phyloP scores from a whole-genome alignment of 2,113 vertebrate species.

The Catharus minimus region DNA sequence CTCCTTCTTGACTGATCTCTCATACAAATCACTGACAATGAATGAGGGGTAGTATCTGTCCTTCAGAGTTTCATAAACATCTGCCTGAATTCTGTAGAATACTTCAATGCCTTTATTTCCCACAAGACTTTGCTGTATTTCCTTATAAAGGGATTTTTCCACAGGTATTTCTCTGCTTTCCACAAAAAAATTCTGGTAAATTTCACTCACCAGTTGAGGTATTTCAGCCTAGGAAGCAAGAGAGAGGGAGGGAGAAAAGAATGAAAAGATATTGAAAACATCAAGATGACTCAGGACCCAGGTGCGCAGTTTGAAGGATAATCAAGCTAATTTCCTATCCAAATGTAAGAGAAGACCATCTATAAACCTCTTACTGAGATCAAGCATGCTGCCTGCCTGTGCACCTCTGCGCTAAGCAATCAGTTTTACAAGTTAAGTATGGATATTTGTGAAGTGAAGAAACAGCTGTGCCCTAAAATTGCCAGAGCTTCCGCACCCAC shows the following conservation, averaged over 20 bases:
- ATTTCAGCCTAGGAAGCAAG: constrained; percentile 87
- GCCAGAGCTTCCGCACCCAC: neutral
- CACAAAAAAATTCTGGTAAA: constrained; percentile 98
- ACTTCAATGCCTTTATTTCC: constrained; percentile 96
- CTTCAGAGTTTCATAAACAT: constrained; percentile 89
- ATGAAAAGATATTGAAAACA: neutral
- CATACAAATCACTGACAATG: constrained; percentile 93
- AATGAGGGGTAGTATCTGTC: constrained; percentile 97
- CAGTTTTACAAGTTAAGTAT: neutral
- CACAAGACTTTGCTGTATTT: constrained; percentile 96
- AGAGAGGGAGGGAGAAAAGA: neutral
- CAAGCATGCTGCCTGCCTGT: neutral
- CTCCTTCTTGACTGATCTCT: constrained; percentile 84
- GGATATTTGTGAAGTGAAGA: neutral
- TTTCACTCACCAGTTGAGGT: constrained; percentile 94
- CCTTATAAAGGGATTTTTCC: constrained; percentile 94
- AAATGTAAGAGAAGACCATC: neutral
- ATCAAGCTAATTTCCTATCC: neutral
- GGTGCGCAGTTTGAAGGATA: neutral
- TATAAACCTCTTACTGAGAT: neutral
- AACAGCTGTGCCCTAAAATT: neutral
- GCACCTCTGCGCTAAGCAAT: neutral
- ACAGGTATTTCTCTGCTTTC: constrained; percentile 94
- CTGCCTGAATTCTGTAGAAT: constrained; percentile 89
- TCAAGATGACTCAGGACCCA: neutral